These are phyloP conservation scores for Eretmodus cyanostictus DNA, from an alignment of 2,113 vertebrate genomes.

Conservation along the genomic window DNA sequence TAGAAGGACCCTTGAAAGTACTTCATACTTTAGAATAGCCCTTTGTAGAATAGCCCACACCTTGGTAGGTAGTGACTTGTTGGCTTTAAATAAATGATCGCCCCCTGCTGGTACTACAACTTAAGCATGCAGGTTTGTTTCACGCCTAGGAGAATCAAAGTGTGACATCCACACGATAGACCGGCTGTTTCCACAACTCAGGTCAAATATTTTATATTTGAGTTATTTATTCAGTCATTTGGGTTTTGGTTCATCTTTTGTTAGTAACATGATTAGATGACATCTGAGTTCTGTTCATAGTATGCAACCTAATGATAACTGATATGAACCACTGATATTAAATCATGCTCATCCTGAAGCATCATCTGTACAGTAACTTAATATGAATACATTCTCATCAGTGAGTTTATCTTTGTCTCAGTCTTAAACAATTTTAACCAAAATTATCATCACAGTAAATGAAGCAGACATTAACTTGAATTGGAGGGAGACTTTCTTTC, in stretches of 20 bases:
- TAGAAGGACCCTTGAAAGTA: background rate
- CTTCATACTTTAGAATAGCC: background rate
- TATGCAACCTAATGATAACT: background rate
- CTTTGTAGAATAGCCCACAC: background rate
- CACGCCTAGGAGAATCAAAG: background rate
- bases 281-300: background rate
- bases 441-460: background rate
- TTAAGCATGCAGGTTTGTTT: background rate
- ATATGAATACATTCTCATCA: background rate
- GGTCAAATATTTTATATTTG: background rate
- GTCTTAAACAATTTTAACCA: background rate
- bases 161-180: background rate
- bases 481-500: background rate
- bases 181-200: background rate
- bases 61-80: background rate
- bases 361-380: background rate
- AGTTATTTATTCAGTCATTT: background rate
- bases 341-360: background rate
- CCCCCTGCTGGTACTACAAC: background rate
- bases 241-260: background rate
- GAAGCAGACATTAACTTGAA: background rate
- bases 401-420: background rate
- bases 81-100: background rate
- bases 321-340: background rate
- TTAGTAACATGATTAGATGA: background rate